phyloP scores from a whole-genome alignment of 2,797 vertebrate genomes.

The Aselliscus stoliczkanus region DNA sequence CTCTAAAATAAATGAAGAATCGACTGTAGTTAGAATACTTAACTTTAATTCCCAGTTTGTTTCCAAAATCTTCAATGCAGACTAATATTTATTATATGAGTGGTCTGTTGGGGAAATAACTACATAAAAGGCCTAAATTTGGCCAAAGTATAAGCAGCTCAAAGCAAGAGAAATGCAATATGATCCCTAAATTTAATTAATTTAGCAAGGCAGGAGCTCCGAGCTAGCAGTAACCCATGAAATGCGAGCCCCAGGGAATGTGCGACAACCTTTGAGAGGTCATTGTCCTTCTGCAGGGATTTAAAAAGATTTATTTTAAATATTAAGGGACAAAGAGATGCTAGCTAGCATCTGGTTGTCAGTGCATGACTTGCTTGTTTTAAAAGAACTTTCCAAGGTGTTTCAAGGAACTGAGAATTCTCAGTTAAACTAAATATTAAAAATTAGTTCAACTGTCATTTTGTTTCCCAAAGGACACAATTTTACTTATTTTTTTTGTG shows the following conservation, averaged over 20 bases:
- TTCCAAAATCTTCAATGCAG: not conserved
- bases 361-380: not conserved
- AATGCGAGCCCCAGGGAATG: not conserved
- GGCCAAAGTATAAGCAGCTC: not conserved
- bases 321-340: not conserved
- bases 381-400: not conserved
- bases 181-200: slow-evolving; percentile 1
- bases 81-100: not conserved
- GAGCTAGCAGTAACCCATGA: not conserved
- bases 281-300: not conserved
- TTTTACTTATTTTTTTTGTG: not conserved
- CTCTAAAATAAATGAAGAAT: not conserved
- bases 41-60: not conserved
- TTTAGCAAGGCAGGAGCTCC: not conserved
- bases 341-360: not conserved
- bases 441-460: not conserved
- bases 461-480: not conserved
- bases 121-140: not conserved
- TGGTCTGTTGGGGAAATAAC: not conserved
- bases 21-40: not conserved
- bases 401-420: not conserved
- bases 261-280: not conserved
- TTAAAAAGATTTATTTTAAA: not conserved
- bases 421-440: not conserved
- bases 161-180: not conserved